Conservation (phyloP, 2,113 vertebrate species). For the Cyphomyrus plagiostoma region DNA sequence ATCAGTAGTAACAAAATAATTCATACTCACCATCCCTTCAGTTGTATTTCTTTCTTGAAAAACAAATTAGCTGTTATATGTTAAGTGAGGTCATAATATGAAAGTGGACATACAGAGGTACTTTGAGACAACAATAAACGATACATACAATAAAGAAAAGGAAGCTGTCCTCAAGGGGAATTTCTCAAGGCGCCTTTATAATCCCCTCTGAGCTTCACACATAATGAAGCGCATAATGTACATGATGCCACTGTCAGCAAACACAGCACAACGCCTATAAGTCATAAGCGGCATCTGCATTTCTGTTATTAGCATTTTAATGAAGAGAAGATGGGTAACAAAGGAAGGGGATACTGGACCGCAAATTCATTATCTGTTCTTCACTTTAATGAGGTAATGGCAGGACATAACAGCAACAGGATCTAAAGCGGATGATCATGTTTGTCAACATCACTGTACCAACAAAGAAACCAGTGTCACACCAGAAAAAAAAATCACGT, state of each 20-base stretch:
- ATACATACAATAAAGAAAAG: neutral
- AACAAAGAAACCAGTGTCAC: neutral
- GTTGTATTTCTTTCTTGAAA: neutral
- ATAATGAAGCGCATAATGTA: neutral
- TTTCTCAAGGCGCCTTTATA: neutral
- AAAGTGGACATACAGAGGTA: neutral
- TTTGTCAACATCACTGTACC: neutral
- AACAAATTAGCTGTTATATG: neutral
- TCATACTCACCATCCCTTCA: neutral
- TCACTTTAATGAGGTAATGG: neutral
- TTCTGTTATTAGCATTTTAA: neutral
- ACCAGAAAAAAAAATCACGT: neutral
- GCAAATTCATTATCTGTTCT: neutral
- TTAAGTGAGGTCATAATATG: neutral
- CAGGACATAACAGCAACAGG: neutral
- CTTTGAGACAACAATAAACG: neutral
- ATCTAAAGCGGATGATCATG: neutral
- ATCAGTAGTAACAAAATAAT: neutral
- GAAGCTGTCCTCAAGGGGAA: neutral
- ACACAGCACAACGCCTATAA: neutral
- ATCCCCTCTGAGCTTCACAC: neutral
- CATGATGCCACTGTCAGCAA: neutral
- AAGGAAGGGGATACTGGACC: neutral
- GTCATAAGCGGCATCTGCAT: neutral
- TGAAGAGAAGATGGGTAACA: neutral